Percentiles rank a stretch among this genome's conserved stretches.
Evolutionary conservation across 92 coral and sea anemone genomes (phyloP).

Genomic region (Pocillopora meandrina): DNA sequence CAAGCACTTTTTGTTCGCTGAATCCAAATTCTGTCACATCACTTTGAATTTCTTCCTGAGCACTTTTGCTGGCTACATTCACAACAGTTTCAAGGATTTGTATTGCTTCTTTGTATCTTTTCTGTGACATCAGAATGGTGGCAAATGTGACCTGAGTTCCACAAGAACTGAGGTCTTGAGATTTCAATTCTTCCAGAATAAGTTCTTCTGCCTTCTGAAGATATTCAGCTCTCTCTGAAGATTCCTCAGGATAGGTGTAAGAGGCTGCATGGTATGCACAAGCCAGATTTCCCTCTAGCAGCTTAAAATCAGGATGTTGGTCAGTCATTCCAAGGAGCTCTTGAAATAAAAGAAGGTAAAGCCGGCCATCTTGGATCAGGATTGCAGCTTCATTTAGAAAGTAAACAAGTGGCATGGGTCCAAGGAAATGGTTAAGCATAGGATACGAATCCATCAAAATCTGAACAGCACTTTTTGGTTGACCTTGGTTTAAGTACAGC

Average conservation of each 20-base stretch:
- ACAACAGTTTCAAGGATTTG: constrained; percentile 36
- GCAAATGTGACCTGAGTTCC: constrained; percentile 38
- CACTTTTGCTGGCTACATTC: constrained; percentile 15
- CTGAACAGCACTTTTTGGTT: constrained; percentile 49
- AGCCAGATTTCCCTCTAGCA: constrained; percentile 40
- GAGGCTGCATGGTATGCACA: constrained; percentile 55
- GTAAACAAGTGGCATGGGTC: constrained; percentile 50
- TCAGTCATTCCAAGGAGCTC: constrained; percentile 48
- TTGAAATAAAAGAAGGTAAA: constrained; percentile 41
- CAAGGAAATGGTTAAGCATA: constrained; percentile 29
- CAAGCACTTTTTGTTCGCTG: constrained; percentile 44
- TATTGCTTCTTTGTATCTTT: constrained; percentile 46
- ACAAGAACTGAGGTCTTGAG: constrained; percentile 36
- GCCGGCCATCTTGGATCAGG: constrained; percentile 47
- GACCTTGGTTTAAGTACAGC: constrained; percentile 39
- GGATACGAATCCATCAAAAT: constrained; percentile 49
- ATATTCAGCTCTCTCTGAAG: constrained; percentile 43
- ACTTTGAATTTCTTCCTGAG: constrained; percentile 41
- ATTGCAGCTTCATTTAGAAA: constrained; percentile 43
- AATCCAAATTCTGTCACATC: constrained; percentile 46
- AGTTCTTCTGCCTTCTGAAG: constrained; percentile 38
- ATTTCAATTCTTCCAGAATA: constrained; percentile 30
- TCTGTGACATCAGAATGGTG: constrained; percentile 41
- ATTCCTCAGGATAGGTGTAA: constrained; percentile 44
- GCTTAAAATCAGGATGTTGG: constrained; percentile 45